Evolutionary conservation across 30 jellyfish, hydroid and myxozoan species (phyloP).

Genomic region (Morbakka virulenta): DNA sequence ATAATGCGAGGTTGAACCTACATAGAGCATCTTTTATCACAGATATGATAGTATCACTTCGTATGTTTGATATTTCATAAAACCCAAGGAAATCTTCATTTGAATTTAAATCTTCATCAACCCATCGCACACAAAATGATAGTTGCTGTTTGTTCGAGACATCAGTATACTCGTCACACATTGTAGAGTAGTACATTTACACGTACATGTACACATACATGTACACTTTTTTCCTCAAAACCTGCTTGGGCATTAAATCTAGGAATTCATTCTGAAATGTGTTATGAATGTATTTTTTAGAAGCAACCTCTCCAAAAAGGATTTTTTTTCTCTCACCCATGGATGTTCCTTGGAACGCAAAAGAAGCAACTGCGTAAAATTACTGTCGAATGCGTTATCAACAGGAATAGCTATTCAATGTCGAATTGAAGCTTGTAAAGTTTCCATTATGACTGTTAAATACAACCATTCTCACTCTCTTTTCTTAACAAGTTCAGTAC

Average conservation of each 20-base stretch:
- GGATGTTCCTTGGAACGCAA: slow-evolving; percentile 19
- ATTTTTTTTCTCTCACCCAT: neutral
- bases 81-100: slow-evolving; percentile 35
- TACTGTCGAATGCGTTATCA: neutral
- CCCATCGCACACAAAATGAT: slow-evolving; percentile 40
- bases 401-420: slow-evolving; percentile 50
- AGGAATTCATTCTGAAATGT: slow-evolving; percentile 39
- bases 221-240: slow-evolving; percentile 1
- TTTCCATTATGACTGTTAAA: slow-evolving; percentile 22
- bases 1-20: slow-evolving; percentile 17
- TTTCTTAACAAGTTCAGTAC: neutral
- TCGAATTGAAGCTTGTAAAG: slow-evolving; percentile 27
- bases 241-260: slow-evolving; percentile 22
- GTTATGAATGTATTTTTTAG: slow-evolving; percentile 14
- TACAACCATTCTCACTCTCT: slow-evolving; percentile 12
- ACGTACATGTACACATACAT: too few species aligned
- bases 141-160: slow-evolving; percentile 41
- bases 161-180: slow-evolving; percentile 3
- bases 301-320: slow-evolving; percentile 19
- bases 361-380: slow-evolving; percentile 7
- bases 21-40: slow-evolving; percentile 21
- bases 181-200: neutral
- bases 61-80: slow-evolving; percentile 14
- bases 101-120: slow-evolving; percentile 8
- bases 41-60: slow-evolving; percentile 1